Base-by-base conservation (phyloP, 1,140 invertebrate species). In the Megalopta genalis region DNA sequence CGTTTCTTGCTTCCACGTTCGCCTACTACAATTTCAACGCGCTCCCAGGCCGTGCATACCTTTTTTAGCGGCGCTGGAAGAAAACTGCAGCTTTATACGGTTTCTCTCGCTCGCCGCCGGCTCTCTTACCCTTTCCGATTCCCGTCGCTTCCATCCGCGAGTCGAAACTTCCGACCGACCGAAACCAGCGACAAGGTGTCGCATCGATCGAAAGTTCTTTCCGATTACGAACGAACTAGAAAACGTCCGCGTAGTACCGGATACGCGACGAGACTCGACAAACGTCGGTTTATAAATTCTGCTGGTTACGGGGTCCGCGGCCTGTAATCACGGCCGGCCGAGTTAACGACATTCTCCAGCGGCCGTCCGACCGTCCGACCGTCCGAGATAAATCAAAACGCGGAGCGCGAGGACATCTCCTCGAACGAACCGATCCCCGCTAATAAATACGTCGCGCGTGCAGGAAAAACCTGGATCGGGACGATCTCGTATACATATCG, bases 391-490 rank as follows among this genome's bases (percentile, higher is more conserved):
- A 78, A 78, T 72, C 59, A 78, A 71, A 63, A 72, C 64, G 32
- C 64, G 49, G 46, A 18, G 14, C 49, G 64, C 64, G 64, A 66
- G 64, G 64, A 66, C 64, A 66, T 66, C 64, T 49, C 64, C 16
- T 21, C 67, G 54, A 64, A 64, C 60, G 63, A 27, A 54, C 72
- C 63, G 68, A 57, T 73, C 67, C n/a, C 57, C 72, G 70, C 67
- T 77, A 78, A 86, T 84, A 86, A 84, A 87, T 80, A 86, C 65
- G 82, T 84, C n/a, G 73, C 16, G 14, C 18, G 49, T 1, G 74
- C n/a, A 37, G 54, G 78, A 84, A 86, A 87, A 87, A 84, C 81
- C 32, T 39, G 54, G 59, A 57, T 69, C 70, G 71, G 83, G 77
- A 62, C 73, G 77, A 78, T 84, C 69, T 80, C 76, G 42, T 72